These are phyloP conservation scores for Sebastes taczanowskii DNA, from an alignment of 2,797 vertebrate species.

Conservation along the genomic window DNA sequence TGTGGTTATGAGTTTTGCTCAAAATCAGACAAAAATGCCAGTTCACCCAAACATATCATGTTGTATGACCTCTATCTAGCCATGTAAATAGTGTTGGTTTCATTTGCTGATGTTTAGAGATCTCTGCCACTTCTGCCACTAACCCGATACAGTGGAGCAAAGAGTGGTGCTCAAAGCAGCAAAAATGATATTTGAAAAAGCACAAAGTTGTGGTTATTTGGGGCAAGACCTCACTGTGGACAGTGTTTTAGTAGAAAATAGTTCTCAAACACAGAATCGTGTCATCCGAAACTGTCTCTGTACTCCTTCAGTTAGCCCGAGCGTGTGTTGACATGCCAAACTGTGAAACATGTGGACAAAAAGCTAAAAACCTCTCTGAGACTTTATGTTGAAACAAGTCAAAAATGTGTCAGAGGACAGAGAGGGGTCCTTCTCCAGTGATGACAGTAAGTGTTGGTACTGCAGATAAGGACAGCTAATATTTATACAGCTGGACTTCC, in stretches of 20 bases:
- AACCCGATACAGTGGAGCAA: neutral
- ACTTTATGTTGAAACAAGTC: neutral
- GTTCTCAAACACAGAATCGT: neutral
- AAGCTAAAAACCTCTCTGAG: neutral
- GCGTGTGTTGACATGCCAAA: neutral
- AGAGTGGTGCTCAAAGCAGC: neutral
- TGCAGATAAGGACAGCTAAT: constrained; percentile 53
- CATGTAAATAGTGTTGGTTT: neutral
- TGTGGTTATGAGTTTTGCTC: neutral
- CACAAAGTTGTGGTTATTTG: neutral
- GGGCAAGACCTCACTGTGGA: neutral
- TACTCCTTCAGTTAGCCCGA: neutral
- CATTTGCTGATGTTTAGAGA: neutral
- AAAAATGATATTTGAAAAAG: neutral
- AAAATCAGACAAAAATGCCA: neutral
- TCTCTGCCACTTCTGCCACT: neutral
- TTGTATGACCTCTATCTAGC: neutral
- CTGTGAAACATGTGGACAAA: neutral
- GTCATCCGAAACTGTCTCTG: neutral
- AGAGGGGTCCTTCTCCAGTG: neutral
- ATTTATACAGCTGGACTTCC: constrained; percentile 54
- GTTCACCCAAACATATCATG: neutral
- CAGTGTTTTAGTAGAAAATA: neutral
- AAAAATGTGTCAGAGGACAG: neutral
- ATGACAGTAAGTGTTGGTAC: constrained; percentile 30